Percentiles rank a stretch among this genome's conserved stretches.
phyloP scores from a whole-genome alignment of 2,113 vertebrate genomes.

The Bambusicola thoracicus region DNA sequence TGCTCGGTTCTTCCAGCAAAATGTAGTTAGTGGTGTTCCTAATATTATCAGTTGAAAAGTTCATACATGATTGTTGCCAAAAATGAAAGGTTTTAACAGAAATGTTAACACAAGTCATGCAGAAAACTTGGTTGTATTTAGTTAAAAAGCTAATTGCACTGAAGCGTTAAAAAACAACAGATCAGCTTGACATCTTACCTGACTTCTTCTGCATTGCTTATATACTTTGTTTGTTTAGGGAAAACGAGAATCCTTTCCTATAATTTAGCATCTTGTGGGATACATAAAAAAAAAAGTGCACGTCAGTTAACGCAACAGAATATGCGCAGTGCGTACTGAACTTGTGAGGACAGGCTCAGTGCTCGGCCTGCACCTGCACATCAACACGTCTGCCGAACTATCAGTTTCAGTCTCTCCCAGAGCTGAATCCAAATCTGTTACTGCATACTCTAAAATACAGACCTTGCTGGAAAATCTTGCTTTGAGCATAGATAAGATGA shows the following conservation, averaged over 20 bases:
- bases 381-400: neutral
- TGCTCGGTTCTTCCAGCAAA: neutral
- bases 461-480: neutral
- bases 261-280: neutral
- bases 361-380: neutral
- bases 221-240: neutral
- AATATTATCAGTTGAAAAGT: neutral
- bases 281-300: neutral
- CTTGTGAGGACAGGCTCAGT: neutral
- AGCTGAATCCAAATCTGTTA: neutral
- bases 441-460: neutral
- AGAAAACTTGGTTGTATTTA: neutral
- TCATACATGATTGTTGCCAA: neutral
- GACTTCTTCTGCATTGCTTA: neutral
- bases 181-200: neutral
- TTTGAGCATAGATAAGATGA: neutral
- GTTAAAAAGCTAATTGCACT: neutral
- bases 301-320: neutral
- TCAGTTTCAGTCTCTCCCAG: neutral
- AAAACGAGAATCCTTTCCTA: neutral
- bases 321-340: neutral
- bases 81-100: neutral
- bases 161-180: neutral
- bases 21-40: neutral
- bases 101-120: neutral